Conservation (phyloP, 2,888 invertebrate species). For the Charanyca ferruginea region DNA sequence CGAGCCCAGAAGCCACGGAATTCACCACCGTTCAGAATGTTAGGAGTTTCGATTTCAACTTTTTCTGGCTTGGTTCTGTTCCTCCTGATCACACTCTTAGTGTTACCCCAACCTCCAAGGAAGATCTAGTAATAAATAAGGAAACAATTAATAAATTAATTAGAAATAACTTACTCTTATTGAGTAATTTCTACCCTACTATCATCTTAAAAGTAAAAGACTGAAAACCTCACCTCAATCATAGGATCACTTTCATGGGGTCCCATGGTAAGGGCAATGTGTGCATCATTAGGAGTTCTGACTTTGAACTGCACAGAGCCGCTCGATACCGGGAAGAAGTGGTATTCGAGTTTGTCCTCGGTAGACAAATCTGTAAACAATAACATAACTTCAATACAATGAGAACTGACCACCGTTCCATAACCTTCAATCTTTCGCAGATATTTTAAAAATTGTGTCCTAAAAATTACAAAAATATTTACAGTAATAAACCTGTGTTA, state of each 20-base stretch:
- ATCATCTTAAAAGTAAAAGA: background rate
- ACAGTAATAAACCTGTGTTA: background rate
- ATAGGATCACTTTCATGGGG: conserved; percentile 94
- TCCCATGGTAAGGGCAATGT: conserved; percentile 94
- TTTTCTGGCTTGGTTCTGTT: conserved; percentile 95
- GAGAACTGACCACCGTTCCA: background rate
- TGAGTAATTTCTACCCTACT: too few relatives aligned
- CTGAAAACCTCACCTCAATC: conserved; percentile 92
- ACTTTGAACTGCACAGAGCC: conserved; percentile 95
- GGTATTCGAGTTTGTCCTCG: conserved; percentile 95
- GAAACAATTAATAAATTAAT: background rate
- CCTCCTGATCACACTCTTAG: conserved; percentile 95
- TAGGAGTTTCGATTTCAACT: conserved; percentile 93
- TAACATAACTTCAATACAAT: background rate
- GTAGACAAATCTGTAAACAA: conserved; percentile 94
- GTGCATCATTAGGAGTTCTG: conserved; percentile 95
- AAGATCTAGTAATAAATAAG: conserved; percentile 90
- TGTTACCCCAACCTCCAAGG: conserved; percentile 97
- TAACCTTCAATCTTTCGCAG: background rate
- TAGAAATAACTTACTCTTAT: too few relatives aligned
- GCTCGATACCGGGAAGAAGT: conserved; percentile 94
- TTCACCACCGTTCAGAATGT: conserved; percentile 93
- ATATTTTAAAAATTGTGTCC: background rate
- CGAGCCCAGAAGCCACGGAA: conserved; percentile 96
- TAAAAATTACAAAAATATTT: background rate